A percentile compares a stretch with the other conserved stretches of the same genome.
These are phyloP conservation scores for Drosophila sproati DNA, from an alignment of 1,140 invertebrate genomes.

Conservation along the genomic window DNA sequence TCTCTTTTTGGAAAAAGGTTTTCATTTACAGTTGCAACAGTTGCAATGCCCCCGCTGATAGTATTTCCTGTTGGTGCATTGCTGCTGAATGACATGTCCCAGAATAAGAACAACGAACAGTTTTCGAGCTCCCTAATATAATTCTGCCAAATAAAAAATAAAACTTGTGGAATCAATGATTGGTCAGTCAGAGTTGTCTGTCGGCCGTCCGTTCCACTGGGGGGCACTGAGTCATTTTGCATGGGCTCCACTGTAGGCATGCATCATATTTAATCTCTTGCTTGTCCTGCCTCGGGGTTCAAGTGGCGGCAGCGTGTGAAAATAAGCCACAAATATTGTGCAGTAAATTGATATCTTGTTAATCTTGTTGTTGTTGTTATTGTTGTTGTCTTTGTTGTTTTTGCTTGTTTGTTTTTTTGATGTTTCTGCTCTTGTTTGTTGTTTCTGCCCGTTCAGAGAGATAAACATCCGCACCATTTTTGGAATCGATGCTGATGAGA, in stretches of 20 bases:
- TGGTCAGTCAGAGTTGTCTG: slow-evolving; percentile 6
- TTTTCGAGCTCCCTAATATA: slow-evolving; percentile 14
- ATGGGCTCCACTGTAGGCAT: slow-evolving; percentile 11
- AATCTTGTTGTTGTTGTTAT: slow-evolving; percentile 23
- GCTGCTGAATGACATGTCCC: slow-evolving; percentile 30
- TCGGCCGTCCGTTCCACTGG: not conserved
- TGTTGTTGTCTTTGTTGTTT: slow-evolving; percentile 7
- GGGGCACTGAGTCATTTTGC: slow-evolving; percentile 20
- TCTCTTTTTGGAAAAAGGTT: slow-evolving; percentile 43
- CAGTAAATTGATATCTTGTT: slow-evolving; percentile 56
- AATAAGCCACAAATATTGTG: slow-evolving; percentile 46
- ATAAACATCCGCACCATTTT: slow-evolving; percentile 50
- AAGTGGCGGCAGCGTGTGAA: slow-evolving; percentile 40
- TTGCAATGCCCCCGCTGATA: slow-evolving; percentile 41
- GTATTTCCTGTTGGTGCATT: slow-evolving; percentile 69
- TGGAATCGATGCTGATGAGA: slow-evolving; percentile 19
- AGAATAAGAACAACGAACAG: slow-evolving; percentile 21
- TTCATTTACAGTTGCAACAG: slow-evolving; percentile 48
- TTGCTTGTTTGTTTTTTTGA: slow-evolving; percentile 17
- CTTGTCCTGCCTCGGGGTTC: slow-evolving; percentile 15
- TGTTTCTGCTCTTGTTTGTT: slow-evolving; percentile 28
- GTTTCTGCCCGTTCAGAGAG: slow-evolving; percentile 12
- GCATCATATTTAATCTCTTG: slow-evolving; percentile 41
- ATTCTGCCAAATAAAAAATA: not conserved
- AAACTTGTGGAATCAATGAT: slow-evolving; percentile 15